A percentile compares a stretch with the other conserved stretches of the same genome.
These are phyloP conservation scores for Drosophila neocordata DNA, from an alignment of 1,140 invertebrate species.

Conservation along the genomic window DNA sequence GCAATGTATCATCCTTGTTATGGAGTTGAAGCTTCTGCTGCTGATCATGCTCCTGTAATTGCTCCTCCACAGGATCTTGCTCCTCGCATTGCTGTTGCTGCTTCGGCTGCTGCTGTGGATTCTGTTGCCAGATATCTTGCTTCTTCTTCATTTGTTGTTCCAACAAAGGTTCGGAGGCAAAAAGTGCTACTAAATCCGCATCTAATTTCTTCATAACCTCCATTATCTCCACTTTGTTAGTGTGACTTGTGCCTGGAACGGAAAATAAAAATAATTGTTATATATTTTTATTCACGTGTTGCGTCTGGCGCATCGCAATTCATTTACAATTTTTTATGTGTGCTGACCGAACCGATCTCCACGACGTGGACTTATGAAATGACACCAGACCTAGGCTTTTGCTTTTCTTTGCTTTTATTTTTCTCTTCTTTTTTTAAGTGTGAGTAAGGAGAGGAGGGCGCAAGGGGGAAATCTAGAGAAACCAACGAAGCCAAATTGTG, in stretches of 20 bases:
- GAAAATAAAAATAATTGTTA: conserved; percentile 3
- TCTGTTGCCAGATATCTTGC: conserved; percentile 43
- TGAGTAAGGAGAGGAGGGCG: not conserved
- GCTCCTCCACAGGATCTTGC: conserved; percentile 35
- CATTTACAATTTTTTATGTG: conserved; percentile 48
- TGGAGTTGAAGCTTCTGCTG: conserved; percentile 28
- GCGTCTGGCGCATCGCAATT: not conserved
- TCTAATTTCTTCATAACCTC: conserved; percentile 81
- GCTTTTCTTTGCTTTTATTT: not conserved
- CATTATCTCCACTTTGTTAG: conserved; percentile 69
- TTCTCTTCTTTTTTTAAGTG: not conserved
- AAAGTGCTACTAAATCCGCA: conserved; percentile 70
- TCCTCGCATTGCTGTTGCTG: conserved; percentile 30
- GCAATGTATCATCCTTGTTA: conserved; percentile 36
- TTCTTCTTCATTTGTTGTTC: conserved; percentile 36
- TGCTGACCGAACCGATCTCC: conserved; percentile 50
- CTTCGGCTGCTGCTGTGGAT: conserved; percentile 30
- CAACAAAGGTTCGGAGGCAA: conserved; percentile 57
- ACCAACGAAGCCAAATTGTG: conserved; percentile 35
- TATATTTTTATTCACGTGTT: conserved; percentile 18
- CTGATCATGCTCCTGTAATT: conserved; percentile 36
- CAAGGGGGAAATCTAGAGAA: conserved; percentile 16
- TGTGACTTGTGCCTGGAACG: conserved; percentile 51
- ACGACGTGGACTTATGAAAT: conserved; percentile 64
- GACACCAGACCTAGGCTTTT: conserved; percentile 19